Conservation (phyloP, 2,113 vertebrate genomes). For the Pionites leucogaster region DNA sequence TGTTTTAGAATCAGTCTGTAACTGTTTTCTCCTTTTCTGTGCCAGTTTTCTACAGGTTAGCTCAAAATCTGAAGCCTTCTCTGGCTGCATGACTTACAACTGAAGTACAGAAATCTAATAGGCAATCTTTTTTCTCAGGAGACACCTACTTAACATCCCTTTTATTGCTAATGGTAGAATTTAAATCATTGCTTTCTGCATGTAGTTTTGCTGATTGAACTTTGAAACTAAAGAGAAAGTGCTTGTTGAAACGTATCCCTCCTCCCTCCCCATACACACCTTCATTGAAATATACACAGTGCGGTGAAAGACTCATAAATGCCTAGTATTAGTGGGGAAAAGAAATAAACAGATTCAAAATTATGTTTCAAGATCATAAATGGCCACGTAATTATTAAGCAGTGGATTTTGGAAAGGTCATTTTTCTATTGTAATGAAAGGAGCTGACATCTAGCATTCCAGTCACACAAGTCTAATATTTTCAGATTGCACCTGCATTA, state of each 20-base stretch:
- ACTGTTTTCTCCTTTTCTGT: not conserved
- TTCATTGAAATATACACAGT: not conserved
- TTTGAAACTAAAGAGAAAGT: not conserved
- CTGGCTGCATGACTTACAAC: not conserved
- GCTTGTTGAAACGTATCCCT: not conserved
- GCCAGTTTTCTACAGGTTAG: not conserved
- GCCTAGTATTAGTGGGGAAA: not conserved
- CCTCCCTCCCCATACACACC: not conserved
- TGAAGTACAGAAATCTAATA: not conserved
- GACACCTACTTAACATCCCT: not conserved
- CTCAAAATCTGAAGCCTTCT: not conserved
- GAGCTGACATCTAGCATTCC: not conserved
- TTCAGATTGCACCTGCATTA: constrained; percentile 24
- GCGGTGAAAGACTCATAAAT: not conserved
- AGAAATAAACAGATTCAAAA: not conserved
- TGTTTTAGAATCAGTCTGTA: not conserved
- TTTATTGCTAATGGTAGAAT: not conserved
- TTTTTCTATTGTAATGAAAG: not conserved
- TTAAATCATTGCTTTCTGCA: not conserved
- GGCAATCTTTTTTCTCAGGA: not conserved
- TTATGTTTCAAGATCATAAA: not conserved
- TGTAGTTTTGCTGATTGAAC: not conserved
- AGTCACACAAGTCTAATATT: not conserved
- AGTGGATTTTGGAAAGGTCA: not conserved
- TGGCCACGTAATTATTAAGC: not conserved